Evolutionary conservation across 2,113 vertebrate genomes (phyloP), one percentile per base, ranked within the genome.

Genomic region (Myxocyprinus asiaticus): DNA sequence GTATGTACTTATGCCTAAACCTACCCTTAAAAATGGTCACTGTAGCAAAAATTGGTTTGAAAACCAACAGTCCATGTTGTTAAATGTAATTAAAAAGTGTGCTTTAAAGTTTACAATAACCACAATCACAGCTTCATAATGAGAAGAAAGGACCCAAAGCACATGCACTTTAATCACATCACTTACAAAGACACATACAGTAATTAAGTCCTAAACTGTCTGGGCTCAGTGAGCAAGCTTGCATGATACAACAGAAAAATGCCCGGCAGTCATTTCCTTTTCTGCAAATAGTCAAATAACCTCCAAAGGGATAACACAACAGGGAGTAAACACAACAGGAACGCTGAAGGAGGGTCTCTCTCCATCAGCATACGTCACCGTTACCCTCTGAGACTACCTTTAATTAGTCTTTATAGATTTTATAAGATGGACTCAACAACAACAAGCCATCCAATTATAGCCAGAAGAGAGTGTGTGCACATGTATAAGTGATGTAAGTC

Each of bases 351-450:
- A 42, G 58, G 47, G 45, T 42, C 17, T 7, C 11, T 42, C 68
- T 71, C 68, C 55, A 51, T 71, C 7, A n/a, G 14, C 43, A 65
- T 74, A 59, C 6, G 17, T 61, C 56, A 73, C 9, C 9, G 4
- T 73, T 72, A 58, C 47, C 43, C 62, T 48, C n/a, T 77, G 59
- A 78, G 44, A 67, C 59, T 53, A 75, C 47, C 55, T 63, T 76
- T 85, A 85, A 87, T 86, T 87, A 83, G 84, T 78, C 80, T 82
- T 86, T 83, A 56, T 66, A 15, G 12, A 9, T 66, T 81, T 76
- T 42, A 55, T 22, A 50, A 56, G 33, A 76, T 58, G 55, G 14
- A 58, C 50, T 4, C 17, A 71, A 14, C 0, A 42, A 77, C 85
- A 81, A 72, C 77, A 72, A 82, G 44, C 14, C 62, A 9, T 58